Conservation (phyloP, 1,140 invertebrate genomes). For the Temnothorax curvispinosus region DNA sequence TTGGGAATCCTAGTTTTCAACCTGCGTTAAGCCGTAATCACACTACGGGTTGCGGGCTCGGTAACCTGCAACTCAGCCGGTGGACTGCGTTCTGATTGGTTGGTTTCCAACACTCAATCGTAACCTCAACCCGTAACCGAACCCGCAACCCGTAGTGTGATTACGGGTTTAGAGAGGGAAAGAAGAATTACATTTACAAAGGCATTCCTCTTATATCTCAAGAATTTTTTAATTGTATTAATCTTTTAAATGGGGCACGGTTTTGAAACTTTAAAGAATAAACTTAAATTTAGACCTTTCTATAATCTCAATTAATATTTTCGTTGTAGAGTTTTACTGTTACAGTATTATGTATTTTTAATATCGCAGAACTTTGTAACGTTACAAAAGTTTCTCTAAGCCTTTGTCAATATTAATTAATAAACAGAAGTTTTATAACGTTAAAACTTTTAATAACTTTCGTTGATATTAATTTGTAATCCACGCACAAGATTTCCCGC, state of each 20-base stretch:
- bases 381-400: background rate
- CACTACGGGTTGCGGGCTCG: too few species aligned
- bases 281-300: background rate
- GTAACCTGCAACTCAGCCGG: too few species aligned
- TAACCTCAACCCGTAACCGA: too few species aligned
- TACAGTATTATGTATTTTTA: background rate
- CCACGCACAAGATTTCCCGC: background rate
- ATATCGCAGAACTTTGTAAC: background rate
- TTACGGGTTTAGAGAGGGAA: background rate
- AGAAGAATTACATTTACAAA: constrained; percentile 6
- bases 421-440: background rate
- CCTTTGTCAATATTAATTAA: constrained; percentile 7
- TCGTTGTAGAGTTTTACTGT: background rate
- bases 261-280: background rate
- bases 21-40: too few species aligned
- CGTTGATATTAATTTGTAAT: constrained; percentile 22
- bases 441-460: constrained; percentile 21
- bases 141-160: too few species aligned
- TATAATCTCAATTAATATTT: background rate
- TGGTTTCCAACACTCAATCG: too few species aligned
- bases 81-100: too few species aligned
- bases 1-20: background rate
- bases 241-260: background rate
- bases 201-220: background rate
- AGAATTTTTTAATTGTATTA: background rate